phyloP scores from a whole-genome alignment of 1,140 invertebrate species.

The Ips nitidus region DNA sequence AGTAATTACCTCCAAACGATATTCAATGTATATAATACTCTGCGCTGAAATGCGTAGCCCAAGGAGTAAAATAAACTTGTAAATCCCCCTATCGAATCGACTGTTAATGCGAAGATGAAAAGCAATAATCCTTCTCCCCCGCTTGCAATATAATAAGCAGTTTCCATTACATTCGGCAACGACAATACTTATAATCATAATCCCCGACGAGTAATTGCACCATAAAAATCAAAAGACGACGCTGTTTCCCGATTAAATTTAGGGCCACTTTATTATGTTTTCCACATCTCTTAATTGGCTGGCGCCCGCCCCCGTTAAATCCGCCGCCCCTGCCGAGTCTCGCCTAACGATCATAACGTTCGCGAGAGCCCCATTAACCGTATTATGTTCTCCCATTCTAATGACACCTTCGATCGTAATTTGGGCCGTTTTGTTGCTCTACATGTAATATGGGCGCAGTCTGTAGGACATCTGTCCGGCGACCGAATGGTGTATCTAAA shows the following conservation, averaged over 20 bases:
- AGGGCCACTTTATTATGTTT: conserved; percentile 18
- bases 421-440: neutral
- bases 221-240: conserved; percentile 11
- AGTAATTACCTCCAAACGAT: too few relatives aligned
- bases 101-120: neutral
- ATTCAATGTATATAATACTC: too few relatives aligned
- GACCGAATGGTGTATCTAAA: too few relatives aligned
- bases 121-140: neutral
- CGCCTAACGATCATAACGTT: conserved; percentile 5
- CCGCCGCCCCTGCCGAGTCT: neutral
- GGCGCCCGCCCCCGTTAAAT: neutral
- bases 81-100: too few relatives aligned
- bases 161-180: conserved; percentile 4
- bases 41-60: too few relatives aligned
- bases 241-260: conserved; percentile 19
- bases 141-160: conserved; percentile 5
- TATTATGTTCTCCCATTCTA: conserved; percentile 2
- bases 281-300: conserved; percentile 19
- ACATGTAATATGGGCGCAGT: neutral
- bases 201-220: conserved; percentile 4
- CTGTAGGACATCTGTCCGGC: neutral
- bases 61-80: too few relatives aligned
- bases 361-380: conserved; percentile 7
- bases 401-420: neutral
- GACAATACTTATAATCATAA: conserved; percentile 5